Evolutionary conservation across 2,888 invertebrate genomes (phyloP), one percentile per base, ranked within the genome.

Genomic region (Nyleta sp.): DNA sequence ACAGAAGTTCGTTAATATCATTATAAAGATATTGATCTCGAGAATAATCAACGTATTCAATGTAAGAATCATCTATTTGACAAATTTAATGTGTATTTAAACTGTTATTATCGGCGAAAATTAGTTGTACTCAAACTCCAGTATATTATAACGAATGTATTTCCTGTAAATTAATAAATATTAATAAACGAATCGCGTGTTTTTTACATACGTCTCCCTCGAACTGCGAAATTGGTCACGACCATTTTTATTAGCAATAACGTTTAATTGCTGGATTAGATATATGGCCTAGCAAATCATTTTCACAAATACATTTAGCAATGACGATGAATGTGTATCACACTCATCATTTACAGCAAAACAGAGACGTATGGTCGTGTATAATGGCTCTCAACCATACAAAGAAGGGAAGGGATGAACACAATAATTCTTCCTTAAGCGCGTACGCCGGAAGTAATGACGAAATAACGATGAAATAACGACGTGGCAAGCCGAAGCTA

Each of bases 391-490:
- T 64, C 55, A 78, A 57, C 68, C 42, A 59, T 48, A 64, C 52
- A 55, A 78, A 79, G 57, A 75, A 72, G 79, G 24, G 71, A 59
- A 72, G 60, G 71, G 59, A 62, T 65, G 67, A 38, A 74, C 79
- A 62, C 67, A 67, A 79, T 79, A 79, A 75, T 67, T 79, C 79
- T 74, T 75, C 75, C 67, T 79, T 79, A 79, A 79, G 79, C 74
- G 71, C 74, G 57, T 75, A 62, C 67, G 75, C 79, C 75, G 75
- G 75, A 79, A 79, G 75, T 79, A 79, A 79, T 79, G 79, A 78
- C 71, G 71, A 74, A 78, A 74, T 78, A 78, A 78, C 78, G 74
- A 79, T 75, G 79, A 79, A 79, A 79, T 71, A 79, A 78, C 78
- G 72, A 79, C 57, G 75, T 75, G 62, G 50, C 71, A 60, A 67